Evolutionary conservation across 2,888 invertebrate species (phyloP), one percentile per base, ranked within the genome.

Genomic region (Prosapia bicincta): DNA sequence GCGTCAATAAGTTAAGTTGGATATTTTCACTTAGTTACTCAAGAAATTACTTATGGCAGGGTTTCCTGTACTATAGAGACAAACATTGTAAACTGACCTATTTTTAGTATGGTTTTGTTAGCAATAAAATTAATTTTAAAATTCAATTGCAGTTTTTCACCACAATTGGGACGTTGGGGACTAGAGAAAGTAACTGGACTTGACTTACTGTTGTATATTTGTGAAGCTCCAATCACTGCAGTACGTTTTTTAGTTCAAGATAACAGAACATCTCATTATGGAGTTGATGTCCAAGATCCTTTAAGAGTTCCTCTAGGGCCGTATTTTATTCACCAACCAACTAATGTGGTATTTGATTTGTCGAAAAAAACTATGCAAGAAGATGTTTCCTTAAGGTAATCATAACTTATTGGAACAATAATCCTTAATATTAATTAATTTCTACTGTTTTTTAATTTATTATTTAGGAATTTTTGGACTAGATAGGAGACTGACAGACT

Each of bases 291-390:
- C 67, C 90, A 88, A 79, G 93, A 98, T 84, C 92, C 93, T 0
- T 90, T 90, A 77, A 90, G 90, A 82, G 91, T 98, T 80, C 95
- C 96, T 0, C 88, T 92, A 80, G 98, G 98, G 0, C 98, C 98
- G 3, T 93, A 89, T 83, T 97, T 98, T 83, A 91, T 93, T 9
- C 91, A 91, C 81, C 94, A 97, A 83, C 97, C 98, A 0, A 87
- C 88, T 15, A 91, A 93, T 83, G 93, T 91, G 23, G 93, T 95
- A 15, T 96, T 94, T 85, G 97, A 97, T 85, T 89, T 93, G 9
- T 90, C 92, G 10, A 90, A 90, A 90, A 79, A 90, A 90, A 74
- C 74, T 79, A 83, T 89, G 70, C 88, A 88, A 23, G 93, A 95
- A 83, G 92, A 94, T 85, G 90, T 95, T 0, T 89, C 92, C 9